phyloP scores from a whole-genome alignment of 2,113 vertebrate species.

The Cinclus cinclus region DNA sequence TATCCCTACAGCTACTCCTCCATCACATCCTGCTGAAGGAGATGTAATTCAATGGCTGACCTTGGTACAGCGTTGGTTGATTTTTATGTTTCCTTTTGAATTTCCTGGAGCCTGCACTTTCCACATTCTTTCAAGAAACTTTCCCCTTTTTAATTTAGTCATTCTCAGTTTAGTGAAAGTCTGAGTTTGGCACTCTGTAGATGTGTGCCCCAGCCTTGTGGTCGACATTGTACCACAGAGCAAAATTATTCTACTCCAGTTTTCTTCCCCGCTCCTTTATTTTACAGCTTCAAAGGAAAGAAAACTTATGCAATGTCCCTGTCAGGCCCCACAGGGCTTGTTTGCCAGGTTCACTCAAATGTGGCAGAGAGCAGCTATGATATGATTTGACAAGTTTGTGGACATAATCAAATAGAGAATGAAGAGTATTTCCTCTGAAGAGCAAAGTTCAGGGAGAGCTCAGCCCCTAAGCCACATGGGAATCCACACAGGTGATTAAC shows the following conservation, averaged over 20 bases:
- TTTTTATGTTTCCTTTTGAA: background rate
- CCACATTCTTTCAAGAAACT: background rate
- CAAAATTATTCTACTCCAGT: background rate
- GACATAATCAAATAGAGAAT: background rate
- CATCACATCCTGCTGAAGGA: background rate
- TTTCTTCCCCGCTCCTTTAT: fast-evolving
- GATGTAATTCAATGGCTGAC: background rate
- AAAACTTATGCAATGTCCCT: background rate
- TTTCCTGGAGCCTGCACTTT: background rate
- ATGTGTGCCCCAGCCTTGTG: background rate
- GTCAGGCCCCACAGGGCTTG: background rate
- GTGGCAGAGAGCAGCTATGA: background rate
- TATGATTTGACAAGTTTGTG: background rate
- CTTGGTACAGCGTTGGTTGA: background rate
- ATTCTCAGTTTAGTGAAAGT: background rate
- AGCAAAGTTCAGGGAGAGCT: background rate
- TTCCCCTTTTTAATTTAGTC: background rate
- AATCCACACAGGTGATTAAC: background rate
- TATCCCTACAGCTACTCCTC: background rate
- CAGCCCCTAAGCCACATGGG: background rate
- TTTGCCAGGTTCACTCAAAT: background rate
- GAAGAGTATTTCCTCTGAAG: background rate
- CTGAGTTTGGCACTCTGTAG: background rate
- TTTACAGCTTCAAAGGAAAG: background rate
- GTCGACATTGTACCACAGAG: background rate